Evolutionary conservation across 2,888 invertebrate genomes (phyloP), one percentile per base, ranked within the genome.

Genomic region (Chrysolina haemoptera): DNA sequence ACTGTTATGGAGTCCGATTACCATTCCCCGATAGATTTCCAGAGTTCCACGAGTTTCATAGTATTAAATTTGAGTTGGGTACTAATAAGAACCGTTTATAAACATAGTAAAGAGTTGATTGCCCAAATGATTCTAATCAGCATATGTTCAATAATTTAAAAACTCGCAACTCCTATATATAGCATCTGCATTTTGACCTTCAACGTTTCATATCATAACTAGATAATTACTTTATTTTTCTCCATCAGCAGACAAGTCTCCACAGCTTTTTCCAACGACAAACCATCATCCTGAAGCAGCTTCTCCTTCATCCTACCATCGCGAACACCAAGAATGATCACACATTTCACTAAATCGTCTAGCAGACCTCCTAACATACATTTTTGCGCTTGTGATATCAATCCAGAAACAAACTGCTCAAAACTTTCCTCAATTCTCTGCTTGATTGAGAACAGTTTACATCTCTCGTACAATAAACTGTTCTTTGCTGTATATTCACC

Each of bases 401-500:
- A 16, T 18, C 12, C 22, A 3, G 53, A 50, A 4, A 50, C 53
- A 53, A 64, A 70, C 48, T 70, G 43, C 9, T 65, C 63, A 4
- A 70, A n/a, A 40, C 27, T 22, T 16, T 70, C 16, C n/a, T 18
- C 70, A 16, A 27, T 12, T 35, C 40, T 46, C 16, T 70, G 70
- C n/a, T 50, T 65, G 22, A 9, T n/a, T 20, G 48, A 50, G 27
- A 70, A 64, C 12, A 70, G 64, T 10, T 50, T 64, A 20, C 63
- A 50, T 50, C 70, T 62, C n/a, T 46, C 48, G n/a, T 63, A 55
- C 11, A 41, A 35, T n/a, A 64, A 3, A 14, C 64, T 40, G 14
- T 46, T 41, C 14, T 62, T 14, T 40, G 69, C 27, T 9, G 50
- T 14, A 16, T 50, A 8, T 50, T 16, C 9, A 16, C 18, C 8